A percentile compares a stretch with the other conserved stretches of the same genome.
Evolutionary conservation across 2,797 vertebrate genomes (phyloP).

Genomic region (Naso thynnoides): DNA sequence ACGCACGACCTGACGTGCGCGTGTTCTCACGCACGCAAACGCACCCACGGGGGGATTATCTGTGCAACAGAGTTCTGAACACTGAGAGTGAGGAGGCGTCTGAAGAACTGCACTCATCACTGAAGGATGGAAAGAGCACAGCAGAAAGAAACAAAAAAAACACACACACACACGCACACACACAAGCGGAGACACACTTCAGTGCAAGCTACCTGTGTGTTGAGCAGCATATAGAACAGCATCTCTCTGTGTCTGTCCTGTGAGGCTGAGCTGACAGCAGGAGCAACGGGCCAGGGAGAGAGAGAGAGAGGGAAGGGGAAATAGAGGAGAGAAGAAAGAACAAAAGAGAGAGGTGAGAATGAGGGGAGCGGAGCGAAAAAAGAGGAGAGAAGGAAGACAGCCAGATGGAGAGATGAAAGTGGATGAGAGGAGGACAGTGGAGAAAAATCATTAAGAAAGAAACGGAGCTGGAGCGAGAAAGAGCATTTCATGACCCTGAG

Average conservation of each 20-base stretch:
- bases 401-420: conserved; percentile 47
- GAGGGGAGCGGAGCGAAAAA: conserved; percentile 12
- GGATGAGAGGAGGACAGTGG: not conserved
- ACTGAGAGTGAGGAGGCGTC: conserved; percentile 74
- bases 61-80: conserved; percentile 74
- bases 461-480: conserved; percentile 39
- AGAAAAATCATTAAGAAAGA: conserved; percentile 53
- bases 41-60: conserved; percentile 72
- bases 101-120: conserved; percentile 74
- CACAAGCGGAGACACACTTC: conserved; percentile 34
- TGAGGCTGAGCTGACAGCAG: conserved; percentile 73
- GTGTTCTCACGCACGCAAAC: conserved; percentile 2
- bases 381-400: not conserved
- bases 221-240: conserved; percentile 77
- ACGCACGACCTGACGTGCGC: conserved; percentile 2
- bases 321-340: conserved; percentile 43
- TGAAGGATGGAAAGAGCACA: conserved; percentile 67
- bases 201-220: conserved; percentile 69
- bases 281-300: conserved; percentile 38
- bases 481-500: conserved; percentile 56
- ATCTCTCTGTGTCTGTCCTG: conserved; percentile 60
- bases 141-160: conserved; percentile 32
- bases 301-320: conserved; percentile 20
- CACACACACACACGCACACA: conserved; percentile 20
- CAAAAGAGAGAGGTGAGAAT: conserved; percentile 47